phyloP scores from a whole-genome alignment of 1,140 invertebrate genomes.

The Aphidius ervi region DNA sequence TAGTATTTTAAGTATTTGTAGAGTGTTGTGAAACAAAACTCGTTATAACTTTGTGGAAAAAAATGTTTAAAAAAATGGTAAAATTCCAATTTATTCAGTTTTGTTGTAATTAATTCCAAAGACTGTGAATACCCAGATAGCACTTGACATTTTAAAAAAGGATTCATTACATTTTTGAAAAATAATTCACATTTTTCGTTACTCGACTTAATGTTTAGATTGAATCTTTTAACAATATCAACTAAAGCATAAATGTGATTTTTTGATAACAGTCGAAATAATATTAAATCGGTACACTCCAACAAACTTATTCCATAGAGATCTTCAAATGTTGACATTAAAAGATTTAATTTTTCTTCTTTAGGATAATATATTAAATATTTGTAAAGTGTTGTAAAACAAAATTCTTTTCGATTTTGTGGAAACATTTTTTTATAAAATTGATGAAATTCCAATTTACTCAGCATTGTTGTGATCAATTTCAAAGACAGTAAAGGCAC shows the following conservation, averaged over 20 bases:
- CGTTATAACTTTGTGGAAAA: conserved; percentile 25
- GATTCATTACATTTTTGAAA: too few species aligned
- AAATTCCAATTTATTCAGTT: conserved; percentile 29
- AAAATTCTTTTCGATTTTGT: conserved; percentile 13
- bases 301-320: conserved; percentile 30
- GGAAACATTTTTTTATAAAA: conserved; percentile 35
- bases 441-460: conserved; percentile 26
- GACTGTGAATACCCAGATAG: conserved; percentile 27
- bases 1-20: conserved; percentile 30
- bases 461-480: conserved; percentile 25
- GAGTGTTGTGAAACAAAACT: conserved; percentile 23
- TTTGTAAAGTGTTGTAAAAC: conserved; percentile 11
- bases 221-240: conserved; percentile 26
- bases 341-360: conserved; percentile 24
- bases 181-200: too few species aligned
- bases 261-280: conserved; percentile 22
- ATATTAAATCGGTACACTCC: conserved; percentile 2
- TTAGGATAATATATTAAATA: conserved; percentile 33
- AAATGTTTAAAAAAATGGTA: conserved; percentile 30
- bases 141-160: too few species aligned
- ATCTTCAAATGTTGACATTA: conserved; percentile 29
- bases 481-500: conserved; percentile 28
- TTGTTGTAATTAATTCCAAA: conserved; percentile 27
- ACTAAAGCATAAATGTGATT: conserved; percentile 27
- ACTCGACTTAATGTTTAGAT: too few species aligned